phyloP scores from a whole-genome alignment of 2,888 invertebrate species.

The Andrena marginata region DNA sequence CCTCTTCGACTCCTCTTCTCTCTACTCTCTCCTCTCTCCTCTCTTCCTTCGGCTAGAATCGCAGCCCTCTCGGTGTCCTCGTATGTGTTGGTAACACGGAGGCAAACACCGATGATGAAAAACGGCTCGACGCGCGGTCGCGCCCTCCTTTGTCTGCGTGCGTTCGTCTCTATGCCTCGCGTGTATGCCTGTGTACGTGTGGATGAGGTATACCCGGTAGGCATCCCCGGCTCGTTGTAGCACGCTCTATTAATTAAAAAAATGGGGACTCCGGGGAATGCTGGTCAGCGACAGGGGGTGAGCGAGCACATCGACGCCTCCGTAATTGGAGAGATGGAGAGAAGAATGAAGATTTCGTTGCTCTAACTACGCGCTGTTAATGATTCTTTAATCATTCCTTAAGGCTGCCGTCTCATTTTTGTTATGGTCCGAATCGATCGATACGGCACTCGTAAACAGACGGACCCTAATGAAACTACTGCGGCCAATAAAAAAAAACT shows the following conservation, averaged over 20 bases:
- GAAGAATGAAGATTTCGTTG: conserved; percentile 53
- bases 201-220: conserved; percentile 62
- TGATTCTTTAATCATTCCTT: conserved; percentile 65
- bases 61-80: conserved; percentile 45
- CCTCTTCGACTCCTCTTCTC: conserved; percentile 58
- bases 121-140: conserved; percentile 24
- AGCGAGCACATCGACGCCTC: conserved; percentile 67
- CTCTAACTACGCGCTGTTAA: conserved; percentile 64
- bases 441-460: no score
- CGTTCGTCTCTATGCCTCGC: not conserved
- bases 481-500: no score
- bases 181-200: not conserved
- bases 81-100: conserved; percentile 59
- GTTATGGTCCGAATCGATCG: no score
- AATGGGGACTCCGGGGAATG: conserved; percentile 73
- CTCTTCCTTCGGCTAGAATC: conserved; percentile 65
- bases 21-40: conserved; percentile 53
- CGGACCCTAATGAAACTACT: no score
- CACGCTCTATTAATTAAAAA: conserved; percentile 82
- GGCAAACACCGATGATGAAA: conserved; percentile 40
- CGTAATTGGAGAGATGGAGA: conserved; percentile 64
- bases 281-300: conserved; percentile 72
- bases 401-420: conserved; percentile 15
- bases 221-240: conserved; percentile 73
- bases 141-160: conserved; percentile 18